Evolutionary conservation across 2,113 vertebrate genomes (phyloP).

Genomic region (Periophthalmodon schlosseri): DNA sequence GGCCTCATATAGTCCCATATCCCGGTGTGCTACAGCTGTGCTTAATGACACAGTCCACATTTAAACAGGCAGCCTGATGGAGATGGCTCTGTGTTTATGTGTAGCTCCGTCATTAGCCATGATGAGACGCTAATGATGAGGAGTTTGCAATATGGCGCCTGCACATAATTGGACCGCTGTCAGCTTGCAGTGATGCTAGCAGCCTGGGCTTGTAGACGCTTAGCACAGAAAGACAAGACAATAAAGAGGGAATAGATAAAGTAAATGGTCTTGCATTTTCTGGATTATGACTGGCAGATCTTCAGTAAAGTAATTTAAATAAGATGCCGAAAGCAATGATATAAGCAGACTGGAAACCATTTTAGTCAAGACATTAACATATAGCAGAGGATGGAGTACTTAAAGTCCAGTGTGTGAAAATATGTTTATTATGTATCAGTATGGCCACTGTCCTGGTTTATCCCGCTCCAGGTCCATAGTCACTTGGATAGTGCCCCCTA

Average conservation of each 20-base stretch:
- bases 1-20: constrained; percentile 45
- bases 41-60: constrained; percentile 64
- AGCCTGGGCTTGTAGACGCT: constrained; percentile 15
- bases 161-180: constrained; percentile 62
- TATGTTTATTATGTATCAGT: neutral
- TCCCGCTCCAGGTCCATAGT: too few relatives aligned
- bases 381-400: neutral
- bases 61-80: constrained; percentile 66
- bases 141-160: constrained; percentile 75
- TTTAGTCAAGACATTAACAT: constrained; percentile 3
- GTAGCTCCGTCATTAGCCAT: constrained; percentile 62
- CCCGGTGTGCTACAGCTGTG: constrained; percentile 69
- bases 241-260: constrained; percentile 46
- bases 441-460: neutral
- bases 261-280: constrained; percentile 27
- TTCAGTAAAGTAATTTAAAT: constrained; percentile 38
- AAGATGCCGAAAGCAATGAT: constrained; percentile 42
- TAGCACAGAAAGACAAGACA: constrained; percentile 35
- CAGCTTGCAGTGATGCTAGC: constrained; percentile 55
- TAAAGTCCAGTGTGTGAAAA: neutral
- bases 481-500: too few relatives aligned
- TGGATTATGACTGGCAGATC: constrained; percentile 28
- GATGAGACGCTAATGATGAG: constrained; percentile 69
- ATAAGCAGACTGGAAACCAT: constrained; percentile 38
- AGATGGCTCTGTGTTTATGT: constrained; percentile 69